Evolutionary conservation across 2,888 invertebrate genomes (phyloP).

Genomic region (Augiades crinisus): DNA sequence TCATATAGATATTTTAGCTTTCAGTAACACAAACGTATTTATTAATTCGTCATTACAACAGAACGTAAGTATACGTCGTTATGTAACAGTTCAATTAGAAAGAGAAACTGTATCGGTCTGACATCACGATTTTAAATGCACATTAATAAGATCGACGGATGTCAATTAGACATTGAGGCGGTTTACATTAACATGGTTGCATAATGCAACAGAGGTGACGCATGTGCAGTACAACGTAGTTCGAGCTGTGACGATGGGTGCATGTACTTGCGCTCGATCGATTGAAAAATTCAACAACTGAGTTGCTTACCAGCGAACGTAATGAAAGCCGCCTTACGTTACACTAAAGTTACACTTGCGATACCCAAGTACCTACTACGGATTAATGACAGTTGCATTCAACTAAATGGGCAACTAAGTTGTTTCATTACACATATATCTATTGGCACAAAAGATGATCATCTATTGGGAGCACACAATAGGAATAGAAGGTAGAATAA

Average conservation of each 20-base stretch:
- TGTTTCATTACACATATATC: slow-evolving; percentile 7
- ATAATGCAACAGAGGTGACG: neutral
- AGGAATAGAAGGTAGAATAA: slow-evolving; percentile 10
- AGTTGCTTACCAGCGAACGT: neutral
- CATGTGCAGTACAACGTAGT: neutral
- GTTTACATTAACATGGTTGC: slow-evolving; percentile 10
- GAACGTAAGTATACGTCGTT: neutral
- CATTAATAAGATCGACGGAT: slow-evolving; percentile 3
- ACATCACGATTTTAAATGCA: slow-evolving; percentile 14
- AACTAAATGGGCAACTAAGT: slow-evolving; percentile 21
- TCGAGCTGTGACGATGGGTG: too few relatives aligned
- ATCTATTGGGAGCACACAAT: slow-evolving; percentile 8
- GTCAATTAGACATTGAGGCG: slow-evolving; percentile 1
- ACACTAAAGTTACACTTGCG: neutral
- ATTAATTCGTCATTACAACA: too few relatives aligned
- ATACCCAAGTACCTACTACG: neutral
- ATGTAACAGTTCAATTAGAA: neutral
- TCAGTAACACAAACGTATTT: too few relatives aligned
- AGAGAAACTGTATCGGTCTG: neutral
- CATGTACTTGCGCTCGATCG: too few relatives aligned
- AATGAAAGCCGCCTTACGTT: neutral
- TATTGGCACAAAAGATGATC: slow-evolving; percentile 22
- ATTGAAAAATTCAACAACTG: too few relatives aligned
- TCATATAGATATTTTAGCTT: too few relatives aligned
- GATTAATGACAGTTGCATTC: neutral